Base-by-base conservation (phyloP, 2,113 vertebrate species). In the Gasterosteus nipponicus region DNA sequence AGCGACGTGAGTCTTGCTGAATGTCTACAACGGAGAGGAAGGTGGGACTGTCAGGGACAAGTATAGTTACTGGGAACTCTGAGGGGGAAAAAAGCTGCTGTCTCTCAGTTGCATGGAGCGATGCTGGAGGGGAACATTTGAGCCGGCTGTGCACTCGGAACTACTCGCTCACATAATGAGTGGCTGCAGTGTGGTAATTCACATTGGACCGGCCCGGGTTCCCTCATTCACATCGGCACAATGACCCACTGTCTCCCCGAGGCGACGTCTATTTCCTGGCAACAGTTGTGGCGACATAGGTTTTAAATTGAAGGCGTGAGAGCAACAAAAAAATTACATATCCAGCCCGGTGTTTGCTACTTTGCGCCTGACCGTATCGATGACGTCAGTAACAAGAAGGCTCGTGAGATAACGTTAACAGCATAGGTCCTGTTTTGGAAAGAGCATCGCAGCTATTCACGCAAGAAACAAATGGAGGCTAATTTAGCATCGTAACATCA, bases 151-250 rank as follows among this genome's bases (percentile, higher is more conserved):
- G 47, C 67, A 65, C 42, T 78, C 74, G 58, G 72, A 78, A 38
- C 35, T 47, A 63, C 73, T 77, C 49, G n/a, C 59, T 15, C 15
- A 67, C 73, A 82, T 74, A 89, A 84, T 68, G 79, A 57, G 46
- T 33, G 56, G 49, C 42, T 69, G 86, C 77, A 87, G 69, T 42
- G n/a, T 71, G 38, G 84, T 77, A 73, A 85, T 89, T 86, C 84
- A 76, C 80, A 69, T 81, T 72, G 75, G 14, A 78, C 72, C 89
- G 86, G 86, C 86, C 61, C 35, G 68, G 41, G 58, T 92, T 86
- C 91, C 91, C 83, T 87, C 66, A 89, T 87, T 91, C 89, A 90
- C 81, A 39, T 60, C 47, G 81, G 79, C 85, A 92, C 87, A 92
- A 91, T 92, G 86, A 90, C 60, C 89, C 79, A 84, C 91, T 91